phyloP scores from a whole-genome alignment of 2,113 vertebrate genomes.

The Tachysurus vachellii region DNA sequence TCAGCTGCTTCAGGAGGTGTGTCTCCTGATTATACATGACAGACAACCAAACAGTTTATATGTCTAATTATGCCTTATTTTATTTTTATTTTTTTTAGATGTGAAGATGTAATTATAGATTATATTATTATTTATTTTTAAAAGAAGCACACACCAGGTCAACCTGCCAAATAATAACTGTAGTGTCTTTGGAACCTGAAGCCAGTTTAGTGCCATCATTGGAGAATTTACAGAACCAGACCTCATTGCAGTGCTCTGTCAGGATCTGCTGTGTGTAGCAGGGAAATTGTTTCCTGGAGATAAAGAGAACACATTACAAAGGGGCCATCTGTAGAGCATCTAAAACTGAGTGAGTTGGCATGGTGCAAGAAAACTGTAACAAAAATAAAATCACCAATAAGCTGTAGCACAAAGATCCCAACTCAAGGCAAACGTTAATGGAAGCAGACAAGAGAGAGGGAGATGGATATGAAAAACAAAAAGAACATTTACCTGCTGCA shows the following conservation, averaged over 20 bases:
- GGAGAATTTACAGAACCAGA: conserved; percentile 99
- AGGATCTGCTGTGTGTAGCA: conserved; percentile 97
- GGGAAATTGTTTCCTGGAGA: conserved; percentile 91
- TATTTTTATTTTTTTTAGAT: not conserved
- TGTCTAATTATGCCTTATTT: not conserved
- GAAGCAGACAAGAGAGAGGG: not conserved
- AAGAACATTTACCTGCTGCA: conserved; percentile 86
- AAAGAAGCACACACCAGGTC: conserved; percentile 80
- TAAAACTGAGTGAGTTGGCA: not conserved
- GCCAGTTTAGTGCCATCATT: conserved; percentile 97
- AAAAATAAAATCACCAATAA: not conserved
- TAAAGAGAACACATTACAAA: conserved; percentile 27
- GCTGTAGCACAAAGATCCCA: not conserved
- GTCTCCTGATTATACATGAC: conserved; percentile 78
- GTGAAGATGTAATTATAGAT: not conserved
- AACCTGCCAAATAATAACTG: conserved; percentile 96
- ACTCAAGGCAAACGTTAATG: conserved; percentile 12
- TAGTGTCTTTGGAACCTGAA: conserved; percentile 96
- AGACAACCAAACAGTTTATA: not conserved
- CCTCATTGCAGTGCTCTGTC: conserved; percentile 97
- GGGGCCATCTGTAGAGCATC: conserved; percentile 24
- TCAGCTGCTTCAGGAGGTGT: conserved; percentile 89
- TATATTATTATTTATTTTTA: not conserved
- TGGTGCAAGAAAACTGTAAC: not conserved
- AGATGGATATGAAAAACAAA: not conserved